Conservation (phyloP, 2,797 vertebrate genomes). For the Cyprinodon diabolis region DNA sequence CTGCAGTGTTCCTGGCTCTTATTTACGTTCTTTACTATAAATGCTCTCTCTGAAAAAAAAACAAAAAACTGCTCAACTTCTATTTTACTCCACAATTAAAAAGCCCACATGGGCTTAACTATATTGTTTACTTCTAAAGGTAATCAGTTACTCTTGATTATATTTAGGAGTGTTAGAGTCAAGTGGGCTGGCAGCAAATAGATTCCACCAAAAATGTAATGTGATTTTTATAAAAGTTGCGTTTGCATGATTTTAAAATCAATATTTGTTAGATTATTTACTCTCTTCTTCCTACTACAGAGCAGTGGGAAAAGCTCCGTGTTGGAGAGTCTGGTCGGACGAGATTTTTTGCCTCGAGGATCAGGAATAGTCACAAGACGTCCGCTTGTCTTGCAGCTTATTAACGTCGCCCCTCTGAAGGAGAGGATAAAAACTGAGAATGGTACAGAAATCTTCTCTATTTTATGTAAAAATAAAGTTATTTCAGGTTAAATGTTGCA, state of each 20-base stretch:
- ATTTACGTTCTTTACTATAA: background rate
- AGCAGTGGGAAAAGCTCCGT: conserved; percentile 88
- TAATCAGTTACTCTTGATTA: background rate
- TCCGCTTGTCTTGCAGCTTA: conserved; percentile 85
- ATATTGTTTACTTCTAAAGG: background rate
- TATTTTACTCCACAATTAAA: too few species aligned
- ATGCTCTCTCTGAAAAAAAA: background rate
- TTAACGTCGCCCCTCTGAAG: conserved; percentile 76
- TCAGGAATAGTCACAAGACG: conserved; percentile 85
- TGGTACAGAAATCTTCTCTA: conserved; percentile 60
- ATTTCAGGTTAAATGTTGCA: background rate
- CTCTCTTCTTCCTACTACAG: conserved; percentile 64
- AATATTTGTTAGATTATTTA: background rate
- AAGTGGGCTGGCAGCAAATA: background rate
- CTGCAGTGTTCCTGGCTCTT: background rate
- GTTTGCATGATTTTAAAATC: background rate
- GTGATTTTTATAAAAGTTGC: too few species aligned
- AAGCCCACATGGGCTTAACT: background rate
- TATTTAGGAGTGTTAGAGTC: background rate
- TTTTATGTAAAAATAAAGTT: background rate
- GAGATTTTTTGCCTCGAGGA: conserved; percentile 84
- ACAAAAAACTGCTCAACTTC: background rate
- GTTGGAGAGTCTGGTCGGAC: conserved; percentile 84
- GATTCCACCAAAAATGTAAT: background rate
- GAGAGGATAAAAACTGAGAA: conserved; percentile 74